Evolutionary conservation across 2,113 vertebrate species (phyloP), one percentile per base, ranked within the genome.

Genomic region (Ptychochromis oligacanthus): DNA sequence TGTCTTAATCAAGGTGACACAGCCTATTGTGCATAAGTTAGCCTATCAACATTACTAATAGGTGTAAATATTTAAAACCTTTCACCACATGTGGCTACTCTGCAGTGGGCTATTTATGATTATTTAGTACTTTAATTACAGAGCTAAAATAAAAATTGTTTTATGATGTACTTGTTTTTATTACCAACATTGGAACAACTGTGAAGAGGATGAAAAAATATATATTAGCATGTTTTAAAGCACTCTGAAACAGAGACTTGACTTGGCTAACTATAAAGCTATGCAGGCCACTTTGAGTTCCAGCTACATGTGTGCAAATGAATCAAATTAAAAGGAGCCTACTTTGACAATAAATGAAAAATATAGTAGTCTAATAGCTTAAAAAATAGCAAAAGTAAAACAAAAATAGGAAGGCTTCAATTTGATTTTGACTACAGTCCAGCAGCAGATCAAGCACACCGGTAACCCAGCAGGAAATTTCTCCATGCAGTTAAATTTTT

Each of bases 111-210:
- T 40, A 40, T 40, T 40, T 14, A 43, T 65, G n/a, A 40, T 65
- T 65, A 65, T 40, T 65, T 65, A 24, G 36, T 43, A n/a, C 61
- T 65, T 65, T 65, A 65, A n/a, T n/a, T n/a, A n/a, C n/a, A n/a
- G n/a, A n/a, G n/a, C n/a, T n/a, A n/a, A n/a, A n/a, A n/a, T n/a
- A n/a, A n/a, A n/a, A n/a, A n/a, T n/a, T n/a, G n/a, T n/a, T n/a
- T n/a, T n/a, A n/a, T 64, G 12, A 40, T 40, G 20, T 5, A 7
- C 11, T 64, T 64, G 40, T 64, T 64, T 64, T 64, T 64, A 64
- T 40, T 40, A 64, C 20, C 34, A 64, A 64, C 61, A 64, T 22
- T 64, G 12, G 38, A 64, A 64, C 61, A 22, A 14, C 20, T 64
- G 61, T 38, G 20, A 64, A 64, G 61, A 40, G 34, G 38, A 20